Base-by-base conservation (phyloP, 2,113 vertebrate genomes). In the Ptilonorhynchus violaceus region DNA sequence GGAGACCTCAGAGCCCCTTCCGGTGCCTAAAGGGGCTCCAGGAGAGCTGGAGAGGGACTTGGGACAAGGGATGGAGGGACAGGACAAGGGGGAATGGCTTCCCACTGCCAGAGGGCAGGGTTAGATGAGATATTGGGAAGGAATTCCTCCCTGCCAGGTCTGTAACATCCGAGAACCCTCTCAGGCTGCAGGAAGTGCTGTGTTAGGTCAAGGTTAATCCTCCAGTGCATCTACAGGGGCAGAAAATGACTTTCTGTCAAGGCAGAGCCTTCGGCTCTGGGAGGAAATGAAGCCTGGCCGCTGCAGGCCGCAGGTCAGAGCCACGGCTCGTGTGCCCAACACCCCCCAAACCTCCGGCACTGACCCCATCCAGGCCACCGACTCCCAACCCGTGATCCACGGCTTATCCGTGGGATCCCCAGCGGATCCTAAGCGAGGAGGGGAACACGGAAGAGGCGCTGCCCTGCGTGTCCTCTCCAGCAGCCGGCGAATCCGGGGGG, bases 331-430 rank as follows among this genome's bases (percentile, higher is more conserved):
- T 17, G 82, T 39, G 47, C 66, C 3, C 6, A 17, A 17, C 50
- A 31, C 19, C 5, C 3, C 25, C 55, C 17, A 11, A 21, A n/a
- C 12, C 42, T 25, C 4, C 8, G 22, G 67, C 39, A 7, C 42
- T 0, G 31, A 44, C 75, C 62, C 19, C 10, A 20, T 3, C 25
- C 9, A 7, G 62, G 82, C 74, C 88, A 21, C 15, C 0, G 15
- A 7, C 77, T 58, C 4, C 35, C 68, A 25, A 15, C 80, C 66
- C 3, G 15, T 0, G 11, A 3, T 0, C 69, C 3, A 13, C 0
- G 49, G 20, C 53, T 53, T 3, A 2, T 3, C 52, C 1, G 11
- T 3, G 79, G 63, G 37, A 8, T 33, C 56, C 84, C 22, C 21
- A 42, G 15, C 30, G 4, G 68, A 3, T 24, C 63, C 75, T 2